Evolutionary conservation across 2,113 vertebrate species (phyloP).

Genomic region (Lamprotornis superbus): DNA sequence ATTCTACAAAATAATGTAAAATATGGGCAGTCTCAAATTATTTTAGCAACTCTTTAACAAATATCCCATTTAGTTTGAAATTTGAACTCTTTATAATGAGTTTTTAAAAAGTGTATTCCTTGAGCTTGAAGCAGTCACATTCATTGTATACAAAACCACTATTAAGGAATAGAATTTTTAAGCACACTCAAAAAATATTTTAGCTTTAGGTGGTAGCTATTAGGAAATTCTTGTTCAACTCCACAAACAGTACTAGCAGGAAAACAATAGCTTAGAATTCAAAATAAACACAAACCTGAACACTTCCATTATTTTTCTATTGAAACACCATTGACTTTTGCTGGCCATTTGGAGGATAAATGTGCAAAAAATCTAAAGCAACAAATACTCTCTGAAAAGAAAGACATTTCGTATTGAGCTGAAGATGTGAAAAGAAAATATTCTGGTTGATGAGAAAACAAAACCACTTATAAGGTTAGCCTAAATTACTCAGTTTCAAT

Average conservation of each 20-base stretch:
- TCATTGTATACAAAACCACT: not conserved
- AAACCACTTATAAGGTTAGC: not conserved
- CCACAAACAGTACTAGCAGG: not conserved
- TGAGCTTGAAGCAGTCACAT: not conserved
- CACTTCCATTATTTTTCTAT: not conserved
- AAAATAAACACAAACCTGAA: not conserved
- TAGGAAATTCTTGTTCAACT: not conserved
- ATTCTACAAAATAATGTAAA: not conserved
- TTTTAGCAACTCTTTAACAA: not conserved
- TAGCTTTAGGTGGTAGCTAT: not conserved
- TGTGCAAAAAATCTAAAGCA: not conserved
- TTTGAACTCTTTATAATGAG: not conserved
- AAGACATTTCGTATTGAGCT: not conserved
- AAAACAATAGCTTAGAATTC: not conserved
- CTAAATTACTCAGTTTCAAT: not conserved
- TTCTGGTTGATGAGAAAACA: not conserved
- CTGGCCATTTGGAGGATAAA: not conserved
- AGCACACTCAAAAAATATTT: not conserved
- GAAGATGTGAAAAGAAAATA: not conserved
- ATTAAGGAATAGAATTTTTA: not conserved
- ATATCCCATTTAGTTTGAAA: not conserved
- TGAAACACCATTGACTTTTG: not conserved
- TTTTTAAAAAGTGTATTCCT: not conserved
- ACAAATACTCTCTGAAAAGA: not conserved
- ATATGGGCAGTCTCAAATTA: not conserved